phyloP scores from a whole-genome alignment of 1,140 invertebrate genomes.

The Argopecten irradians region DNA sequence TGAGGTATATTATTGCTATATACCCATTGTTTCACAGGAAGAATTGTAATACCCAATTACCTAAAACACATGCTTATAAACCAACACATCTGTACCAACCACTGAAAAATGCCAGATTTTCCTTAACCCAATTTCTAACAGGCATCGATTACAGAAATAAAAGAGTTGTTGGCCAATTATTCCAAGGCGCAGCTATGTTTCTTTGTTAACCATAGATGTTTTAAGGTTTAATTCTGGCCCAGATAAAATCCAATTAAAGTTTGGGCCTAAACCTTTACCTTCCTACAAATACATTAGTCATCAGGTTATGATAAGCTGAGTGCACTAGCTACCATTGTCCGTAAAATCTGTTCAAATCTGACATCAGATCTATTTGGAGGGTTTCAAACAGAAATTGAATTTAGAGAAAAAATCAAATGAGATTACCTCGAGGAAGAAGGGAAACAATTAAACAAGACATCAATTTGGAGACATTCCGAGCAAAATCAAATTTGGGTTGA shows the following conservation, averaged over 20 bases:
- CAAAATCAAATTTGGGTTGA: background rate
- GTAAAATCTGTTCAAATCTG: background rate
- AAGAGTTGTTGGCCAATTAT: background rate
- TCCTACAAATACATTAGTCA: background rate
- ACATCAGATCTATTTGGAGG: background rate
- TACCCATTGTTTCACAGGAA: background rate
- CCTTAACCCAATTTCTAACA: background rate
- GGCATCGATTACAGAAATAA: background rate
- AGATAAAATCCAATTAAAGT: background rate
- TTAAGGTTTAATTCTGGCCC: background rate
- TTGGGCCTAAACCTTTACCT: background rate
- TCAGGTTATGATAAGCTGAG: background rate
- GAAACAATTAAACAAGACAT: background rate
- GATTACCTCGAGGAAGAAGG: background rate
- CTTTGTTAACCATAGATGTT: background rate
- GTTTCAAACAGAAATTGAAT: background rate
- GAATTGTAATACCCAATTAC: slow-evolving; percentile 1
- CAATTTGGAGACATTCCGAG: background rate
- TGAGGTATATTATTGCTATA: no score
- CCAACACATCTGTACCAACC: slow-evolving; percentile 4
- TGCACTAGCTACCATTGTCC: background rate
- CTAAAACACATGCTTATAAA: slow-evolving; percentile 2
- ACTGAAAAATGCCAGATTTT: background rate
- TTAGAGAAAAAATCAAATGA: background rate
- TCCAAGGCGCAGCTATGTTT: background rate